Conservation (phyloP, 1,140 invertebrate species). For the Leptonema lineaticorne region DNA sequence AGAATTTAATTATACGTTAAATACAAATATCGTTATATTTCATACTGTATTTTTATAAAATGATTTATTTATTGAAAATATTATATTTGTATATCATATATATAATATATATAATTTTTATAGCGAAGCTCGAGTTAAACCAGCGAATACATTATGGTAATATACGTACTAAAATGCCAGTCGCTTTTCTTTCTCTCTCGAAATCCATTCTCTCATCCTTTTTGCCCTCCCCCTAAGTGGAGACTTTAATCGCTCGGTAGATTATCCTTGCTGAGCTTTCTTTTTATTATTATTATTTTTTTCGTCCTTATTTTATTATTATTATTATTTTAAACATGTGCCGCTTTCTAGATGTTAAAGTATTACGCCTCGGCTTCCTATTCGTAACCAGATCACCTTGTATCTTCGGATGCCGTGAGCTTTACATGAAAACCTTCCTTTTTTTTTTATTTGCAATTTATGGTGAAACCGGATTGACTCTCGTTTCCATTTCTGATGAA, state of each 20-base stretch:
- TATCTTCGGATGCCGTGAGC: neutral
- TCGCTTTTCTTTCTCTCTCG: too few relatives aligned
- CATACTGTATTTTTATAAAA: too few relatives aligned
- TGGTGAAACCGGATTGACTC: too few relatives aligned
- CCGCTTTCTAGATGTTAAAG: neutral
- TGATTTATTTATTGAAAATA: too few relatives aligned
- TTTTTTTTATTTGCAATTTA: too few relatives aligned
- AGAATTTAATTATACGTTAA: too few relatives aligned
- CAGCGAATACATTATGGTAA: conserved; percentile 16
- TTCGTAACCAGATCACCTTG: conserved; percentile 9
- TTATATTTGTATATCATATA: too few relatives aligned
- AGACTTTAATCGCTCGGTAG: conserved; percentile 11
- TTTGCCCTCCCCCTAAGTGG: neutral
- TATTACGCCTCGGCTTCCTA: neutral
- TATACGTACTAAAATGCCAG: neutral
- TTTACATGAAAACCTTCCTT: neutral
- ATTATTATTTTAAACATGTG: neutral
- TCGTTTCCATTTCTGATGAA: too few relatives aligned
- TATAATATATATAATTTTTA: too few relatives aligned
- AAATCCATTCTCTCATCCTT: too few relatives aligned
- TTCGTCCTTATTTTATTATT: neutral
- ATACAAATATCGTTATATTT: too few relatives aligned
- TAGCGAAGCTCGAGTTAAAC: too few relatives aligned
- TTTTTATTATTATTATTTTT: neutral
- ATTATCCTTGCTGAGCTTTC: conserved; percentile 1